Evolutionary conservation across 2,797 vertebrate species (phyloP).

Genomic region (Ataeniobius toweri): DNA sequence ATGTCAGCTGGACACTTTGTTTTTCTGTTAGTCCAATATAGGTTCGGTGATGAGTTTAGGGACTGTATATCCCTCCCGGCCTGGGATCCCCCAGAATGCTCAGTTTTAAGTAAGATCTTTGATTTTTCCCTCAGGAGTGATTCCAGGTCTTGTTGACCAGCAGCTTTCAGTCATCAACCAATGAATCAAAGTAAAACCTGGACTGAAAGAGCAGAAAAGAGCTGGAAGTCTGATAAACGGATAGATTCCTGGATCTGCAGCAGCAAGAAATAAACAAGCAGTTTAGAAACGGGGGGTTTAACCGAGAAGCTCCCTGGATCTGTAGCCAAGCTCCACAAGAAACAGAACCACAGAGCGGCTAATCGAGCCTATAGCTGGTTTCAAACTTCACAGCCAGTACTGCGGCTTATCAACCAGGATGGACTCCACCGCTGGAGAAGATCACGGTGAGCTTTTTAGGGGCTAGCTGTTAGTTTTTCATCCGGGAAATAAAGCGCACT

Average conservation of each 20-base stretch:
- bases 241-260: neutral
- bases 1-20: neutral
- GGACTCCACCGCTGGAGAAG: too few species aligned
- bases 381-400: neutral
- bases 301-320: neutral
- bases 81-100: too few species aligned
- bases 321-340: neutral
- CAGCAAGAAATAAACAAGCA: neutral
- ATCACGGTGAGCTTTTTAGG: neutral
- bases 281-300: too few species aligned
- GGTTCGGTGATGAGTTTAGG: too few species aligned
- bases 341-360: neutral
- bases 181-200: neutral
- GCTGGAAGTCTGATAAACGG: too few species aligned
- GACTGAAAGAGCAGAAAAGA: neutral
- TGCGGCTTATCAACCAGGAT: neutral
- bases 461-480: neutral
- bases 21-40: too few species aligned
- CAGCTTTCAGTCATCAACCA: neutral
- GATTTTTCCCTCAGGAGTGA: neutral
- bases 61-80: too few species aligned
- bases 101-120: neutral
- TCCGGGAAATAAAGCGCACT: constrained; percentile 48
- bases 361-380: neutral
- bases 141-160: neutral